Percentiles rank a stretch among this genome's conserved stretches.
Conservation (phyloP, 2,888 invertebrate species). For the Baronia brevicornis region DNA sequence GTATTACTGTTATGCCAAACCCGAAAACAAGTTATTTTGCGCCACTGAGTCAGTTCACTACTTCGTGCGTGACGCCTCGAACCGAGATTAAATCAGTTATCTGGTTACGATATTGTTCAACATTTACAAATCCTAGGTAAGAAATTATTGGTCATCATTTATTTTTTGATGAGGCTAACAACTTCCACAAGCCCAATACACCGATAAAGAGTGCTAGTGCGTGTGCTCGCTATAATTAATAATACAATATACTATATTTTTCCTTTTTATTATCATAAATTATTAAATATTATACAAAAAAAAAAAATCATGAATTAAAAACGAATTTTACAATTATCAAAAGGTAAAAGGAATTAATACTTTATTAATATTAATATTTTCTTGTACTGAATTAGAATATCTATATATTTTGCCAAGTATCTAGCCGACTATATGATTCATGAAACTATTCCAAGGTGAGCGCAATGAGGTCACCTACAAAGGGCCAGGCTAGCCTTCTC, state of each 20-base stretch:
- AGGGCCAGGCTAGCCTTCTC: slow-evolving; percentile 66
- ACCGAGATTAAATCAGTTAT: slow-evolving; percentile 27
- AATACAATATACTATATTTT: no score
- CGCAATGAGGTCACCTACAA: slow-evolving; percentile 66
- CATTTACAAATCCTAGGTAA: slow-evolving; percentile 14
- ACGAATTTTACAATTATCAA: no score
- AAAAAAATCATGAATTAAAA: no score
- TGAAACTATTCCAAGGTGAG: slow-evolving; percentile 71
- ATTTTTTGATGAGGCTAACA: no score
- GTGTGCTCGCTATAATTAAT: no score
- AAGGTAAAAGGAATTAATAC: no score
- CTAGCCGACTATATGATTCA: slow-evolving; percentile 62
- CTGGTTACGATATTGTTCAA: slow-evolving; percentile 22
- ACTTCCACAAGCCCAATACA: no score
- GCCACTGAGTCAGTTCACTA: slow-evolving; percentile 42
- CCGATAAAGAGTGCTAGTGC: no score
- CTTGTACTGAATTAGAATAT: no score
- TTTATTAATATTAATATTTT: no score
- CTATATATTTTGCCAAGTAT: slow-evolving; percentile 42
- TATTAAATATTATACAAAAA: no score
- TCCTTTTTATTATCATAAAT: slow-evolving; percentile 7
- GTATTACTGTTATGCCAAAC: slow-evolving; percentile 55
- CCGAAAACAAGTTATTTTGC: slow-evolving; percentile 58
- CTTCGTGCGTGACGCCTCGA: slow-evolving; percentile 33
- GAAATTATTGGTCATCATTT: no score